phyloP scores from a whole-genome alignment of 2,888 invertebrate species.

The Rhingia rostrata region DNA sequence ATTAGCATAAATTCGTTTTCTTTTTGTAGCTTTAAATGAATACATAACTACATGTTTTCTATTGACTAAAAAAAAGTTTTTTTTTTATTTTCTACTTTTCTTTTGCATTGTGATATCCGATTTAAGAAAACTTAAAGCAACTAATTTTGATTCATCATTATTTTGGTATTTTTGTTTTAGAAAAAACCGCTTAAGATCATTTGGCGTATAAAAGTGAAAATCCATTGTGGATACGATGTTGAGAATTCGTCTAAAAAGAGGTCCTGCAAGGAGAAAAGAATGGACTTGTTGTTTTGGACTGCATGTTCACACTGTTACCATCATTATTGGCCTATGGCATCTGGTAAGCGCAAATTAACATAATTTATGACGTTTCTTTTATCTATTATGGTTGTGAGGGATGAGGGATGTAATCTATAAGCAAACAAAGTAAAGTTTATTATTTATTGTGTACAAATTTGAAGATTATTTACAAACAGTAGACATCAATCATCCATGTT shows the following conservation, averaged over 20 bases:
- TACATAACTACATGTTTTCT: background rate
- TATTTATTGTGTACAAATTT: background rate
- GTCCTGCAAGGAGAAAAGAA: constrained; percentile 87
- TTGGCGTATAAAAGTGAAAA: background rate
- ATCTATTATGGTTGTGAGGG: background rate
- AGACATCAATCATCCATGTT: background rate
- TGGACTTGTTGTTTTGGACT: constrained; percentile 92
- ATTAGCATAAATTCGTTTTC: background rate
- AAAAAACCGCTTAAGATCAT: background rate
- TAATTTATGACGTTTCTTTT: background rate
- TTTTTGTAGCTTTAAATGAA: constrained; percentile 1
- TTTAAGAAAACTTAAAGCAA: no score
- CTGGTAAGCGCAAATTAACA: constrained; percentile 85
- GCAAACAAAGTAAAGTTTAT: background rate
- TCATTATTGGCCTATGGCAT: constrained; percentile 92
- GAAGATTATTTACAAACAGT: background rate
- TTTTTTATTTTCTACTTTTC: no score
- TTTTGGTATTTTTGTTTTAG: background rate
- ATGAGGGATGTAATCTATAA: background rate
- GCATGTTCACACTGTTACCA: constrained; percentile 92
- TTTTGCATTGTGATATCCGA: no score
- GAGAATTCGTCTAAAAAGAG: constrained; percentile 83
- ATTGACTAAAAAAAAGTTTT: background rate
- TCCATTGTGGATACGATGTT: constrained; percentile 79
- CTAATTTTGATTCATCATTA: no score